Evolutionary conservation across 2,888 invertebrate species (phyloP).

Genomic region (Cantharis nigra): DNA sequence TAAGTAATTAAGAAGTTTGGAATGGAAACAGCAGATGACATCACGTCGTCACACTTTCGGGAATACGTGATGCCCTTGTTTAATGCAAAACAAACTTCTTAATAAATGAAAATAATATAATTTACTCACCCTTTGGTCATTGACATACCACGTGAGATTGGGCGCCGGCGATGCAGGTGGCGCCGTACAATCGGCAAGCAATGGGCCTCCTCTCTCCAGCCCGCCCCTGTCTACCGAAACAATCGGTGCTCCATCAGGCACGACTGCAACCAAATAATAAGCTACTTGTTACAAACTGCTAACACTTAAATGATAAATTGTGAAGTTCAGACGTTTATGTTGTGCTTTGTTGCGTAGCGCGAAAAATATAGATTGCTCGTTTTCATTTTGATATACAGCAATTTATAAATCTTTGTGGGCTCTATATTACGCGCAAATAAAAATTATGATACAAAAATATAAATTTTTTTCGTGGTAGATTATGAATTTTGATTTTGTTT

Average conservation of each 20-base stretch:
- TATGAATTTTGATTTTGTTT: neutral
- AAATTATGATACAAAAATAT: neutral
- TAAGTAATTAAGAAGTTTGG: neutral
- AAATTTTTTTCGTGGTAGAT: too few species aligned
- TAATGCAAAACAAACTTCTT: neutral
- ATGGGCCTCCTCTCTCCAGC: conserved; percentile 64
- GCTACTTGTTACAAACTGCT: conserved; percentile 5
- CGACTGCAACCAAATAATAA: conserved; percentile 55
- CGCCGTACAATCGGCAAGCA: conserved; percentile 64
- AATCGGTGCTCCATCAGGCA: conserved; percentile 62
- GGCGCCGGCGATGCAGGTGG: conserved; percentile 66
- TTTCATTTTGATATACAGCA: neutral
- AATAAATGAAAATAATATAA: neutral
- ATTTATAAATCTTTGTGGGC: neutral
- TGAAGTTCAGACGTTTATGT: neutral
- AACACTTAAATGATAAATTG: neutral
- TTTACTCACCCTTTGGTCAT: conserved; percentile 61
- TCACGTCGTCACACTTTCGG: neutral
- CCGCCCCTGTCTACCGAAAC: conserved; percentile 63
- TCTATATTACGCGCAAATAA: neutral
- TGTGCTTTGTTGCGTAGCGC: neutral
- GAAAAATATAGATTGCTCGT: neutral
- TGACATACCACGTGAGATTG: conserved; percentile 69
- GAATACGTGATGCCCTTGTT: neutral
- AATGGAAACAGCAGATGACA: neutral